Base-by-base conservation (phyloP, 1,140 invertebrate genomes). In the Drosophila ambigua region DNA sequence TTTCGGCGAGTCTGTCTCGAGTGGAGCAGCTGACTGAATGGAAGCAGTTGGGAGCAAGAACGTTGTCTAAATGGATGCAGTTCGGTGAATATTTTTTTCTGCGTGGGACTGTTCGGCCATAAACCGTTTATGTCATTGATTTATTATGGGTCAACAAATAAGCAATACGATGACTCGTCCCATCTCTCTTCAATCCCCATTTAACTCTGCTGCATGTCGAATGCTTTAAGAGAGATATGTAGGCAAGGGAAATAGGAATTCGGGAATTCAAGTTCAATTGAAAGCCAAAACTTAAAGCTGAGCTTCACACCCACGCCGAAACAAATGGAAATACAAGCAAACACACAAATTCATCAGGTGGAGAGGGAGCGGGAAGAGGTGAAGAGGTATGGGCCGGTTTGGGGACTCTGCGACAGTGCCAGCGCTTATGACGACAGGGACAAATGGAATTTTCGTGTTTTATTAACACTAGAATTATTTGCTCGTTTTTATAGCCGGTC, bases 381-480 rank as follows among this genome's bases (percentile, higher is more conserved):
- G 5, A 5, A 7, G 8, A 23, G 15, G 15, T 15, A 24, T 24
- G 23, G 23, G 2, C 5, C 20, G 54, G 8, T 26, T 7, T 11
- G 20, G 62, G 16, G 5, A 7, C 35, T 7, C 45, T 44, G 60
- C 13, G 51, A 28, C 24, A 55, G 55, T 39, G 49, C 15, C 59
- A 57, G 65, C 72, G 80, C 72, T 80, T 72, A 79, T 80, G 77
- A 80, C 76, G 77, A 80, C 77, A 80, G 72, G 66, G 72, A 35
- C 72, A 80, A 80, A 80, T 80, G 78, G 77, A 80, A 80, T 45
- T 80, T 80, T 76, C 77, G 61, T 80, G 77, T 80, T 76, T 76
- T 80, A 72, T 76, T 76, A 76, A 72, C 66, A 63, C 66, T 72
- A 63, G 65, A 45, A 39, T 46, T 72, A 48, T 64, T 66, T 39